phyloP scores from a whole-genome alignment of 2,113 vertebrate genomes.

The Mormyrus lacerda region DNA sequence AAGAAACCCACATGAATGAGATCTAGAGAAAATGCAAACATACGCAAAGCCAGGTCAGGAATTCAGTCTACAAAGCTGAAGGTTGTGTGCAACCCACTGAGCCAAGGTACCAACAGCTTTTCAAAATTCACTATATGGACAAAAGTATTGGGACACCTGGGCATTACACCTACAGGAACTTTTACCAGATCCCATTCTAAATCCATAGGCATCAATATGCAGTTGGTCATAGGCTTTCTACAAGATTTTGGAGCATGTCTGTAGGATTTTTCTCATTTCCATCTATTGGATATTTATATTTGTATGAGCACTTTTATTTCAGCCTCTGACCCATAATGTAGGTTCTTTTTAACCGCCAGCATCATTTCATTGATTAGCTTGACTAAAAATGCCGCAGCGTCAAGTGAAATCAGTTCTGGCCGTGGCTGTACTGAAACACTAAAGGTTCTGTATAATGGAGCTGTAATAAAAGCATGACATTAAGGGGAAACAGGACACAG shows the following conservation, averaged over 20 bases:
- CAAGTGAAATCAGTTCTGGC: background rate
- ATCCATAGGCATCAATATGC: background rate
- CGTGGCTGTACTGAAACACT: background rate
- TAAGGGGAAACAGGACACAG: conserved; percentile 18
- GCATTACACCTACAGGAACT: background rate
- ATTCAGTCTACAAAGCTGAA: background rate
- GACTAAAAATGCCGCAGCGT: background rate
- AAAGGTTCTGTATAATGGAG: conserved; percentile 23
- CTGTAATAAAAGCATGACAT: conserved; percentile 24
- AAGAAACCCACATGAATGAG: background rate
- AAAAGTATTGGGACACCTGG: background rate
- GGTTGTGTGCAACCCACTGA: background rate
- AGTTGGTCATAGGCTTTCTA: background rate
- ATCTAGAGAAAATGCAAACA: background rate
- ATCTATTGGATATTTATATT: background rate
- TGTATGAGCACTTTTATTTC: background rate
- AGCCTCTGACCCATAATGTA: background rate
- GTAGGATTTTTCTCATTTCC: background rate
- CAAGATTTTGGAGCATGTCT: background rate
- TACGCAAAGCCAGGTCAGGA: background rate
- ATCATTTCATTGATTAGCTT: background rate
- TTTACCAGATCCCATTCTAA: background rate
- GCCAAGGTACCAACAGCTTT: background rate
- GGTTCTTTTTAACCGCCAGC: background rate
- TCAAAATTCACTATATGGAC: background rate